Evolutionary conservation across 2,888 invertebrate genomes (phyloP).

Genomic region (Exephanes ischioxanthus): DNA sequence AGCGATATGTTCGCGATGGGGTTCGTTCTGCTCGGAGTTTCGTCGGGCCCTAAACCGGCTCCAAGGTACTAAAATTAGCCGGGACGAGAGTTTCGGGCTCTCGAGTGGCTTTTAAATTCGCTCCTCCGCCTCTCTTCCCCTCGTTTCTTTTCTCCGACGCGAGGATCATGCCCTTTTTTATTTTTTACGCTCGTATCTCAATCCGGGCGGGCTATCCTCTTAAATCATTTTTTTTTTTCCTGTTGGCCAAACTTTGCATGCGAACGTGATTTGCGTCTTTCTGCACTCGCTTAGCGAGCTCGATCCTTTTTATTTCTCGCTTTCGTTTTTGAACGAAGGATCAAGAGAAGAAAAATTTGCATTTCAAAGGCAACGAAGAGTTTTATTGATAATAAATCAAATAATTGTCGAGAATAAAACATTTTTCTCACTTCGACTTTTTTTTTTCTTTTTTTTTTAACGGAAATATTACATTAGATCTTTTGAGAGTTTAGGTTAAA

Average conservation of each 20-base stretch:
- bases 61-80: conserved; percentile 75
- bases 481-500: background rate
- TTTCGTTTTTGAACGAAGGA: background rate
- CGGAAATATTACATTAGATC: background rate
- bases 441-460: background rate
- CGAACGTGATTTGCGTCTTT: background rate
- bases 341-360: background rate
- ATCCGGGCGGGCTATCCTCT: conserved; percentile 43
- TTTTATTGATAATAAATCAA: background rate
- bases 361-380: background rate
- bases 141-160: background rate
- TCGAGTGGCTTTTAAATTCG: conserved; percentile 41
- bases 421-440: background rate
- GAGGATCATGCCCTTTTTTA: conserved; percentile 27
- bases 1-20: background rate
- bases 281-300: background rate
- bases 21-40: background rate
- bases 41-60: conserved; percentile 69
- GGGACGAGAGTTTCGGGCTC: conserved; percentile 57
- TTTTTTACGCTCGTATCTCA: conserved; percentile 48
- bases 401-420: background rate
- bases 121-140: conserved; percentile 10
- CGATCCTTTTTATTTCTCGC: background rate
- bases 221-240: conserved; percentile 45
- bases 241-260: conserved; percentile 7